These are phyloP conservation scores for Agapornis canus DNA, from an alignment of 2,797 vertebrate genomes.

Conservation along the genomic window DNA sequence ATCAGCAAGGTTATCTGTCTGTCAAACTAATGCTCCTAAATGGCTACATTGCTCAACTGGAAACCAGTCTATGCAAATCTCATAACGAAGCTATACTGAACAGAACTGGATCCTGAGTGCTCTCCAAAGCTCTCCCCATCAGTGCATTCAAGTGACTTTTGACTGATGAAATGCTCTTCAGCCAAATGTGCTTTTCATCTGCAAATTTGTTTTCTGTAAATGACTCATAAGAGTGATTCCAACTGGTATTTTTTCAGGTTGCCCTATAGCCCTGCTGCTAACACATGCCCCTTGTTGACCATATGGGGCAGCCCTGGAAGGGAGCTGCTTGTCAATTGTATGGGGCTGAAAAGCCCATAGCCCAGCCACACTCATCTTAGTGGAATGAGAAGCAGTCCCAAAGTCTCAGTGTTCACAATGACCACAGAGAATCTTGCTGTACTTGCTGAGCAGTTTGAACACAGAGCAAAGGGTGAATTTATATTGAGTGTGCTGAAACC, in stretches of 20 bases:
- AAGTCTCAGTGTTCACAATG: not conserved
- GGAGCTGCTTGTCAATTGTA: not conserved
- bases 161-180: not conserved
- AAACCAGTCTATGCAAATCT: not conserved
- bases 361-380: not conserved
- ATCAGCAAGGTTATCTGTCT: not conserved
- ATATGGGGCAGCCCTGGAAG: not conserved
- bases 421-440: not conserved
- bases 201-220: constrained; percentile 16
- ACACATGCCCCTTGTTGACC: not conserved
- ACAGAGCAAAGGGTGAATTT: not conserved
- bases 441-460: not conserved
- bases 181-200: constrained; percentile 9
- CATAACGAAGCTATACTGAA: not conserved
- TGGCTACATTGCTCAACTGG: not conserved
- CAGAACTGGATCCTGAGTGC: not conserved
- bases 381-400: not conserved
- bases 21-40: not conserved
- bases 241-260: not conserved
- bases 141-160: not conserved
- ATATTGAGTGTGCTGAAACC: not conserved
- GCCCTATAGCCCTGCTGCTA: not conserved
- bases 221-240: not conserved
- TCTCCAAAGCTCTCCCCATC: not conserved
- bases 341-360: not conserved